Conservation (phyloP, 2,113 vertebrate species). For the Anguilla japonica region DNA sequence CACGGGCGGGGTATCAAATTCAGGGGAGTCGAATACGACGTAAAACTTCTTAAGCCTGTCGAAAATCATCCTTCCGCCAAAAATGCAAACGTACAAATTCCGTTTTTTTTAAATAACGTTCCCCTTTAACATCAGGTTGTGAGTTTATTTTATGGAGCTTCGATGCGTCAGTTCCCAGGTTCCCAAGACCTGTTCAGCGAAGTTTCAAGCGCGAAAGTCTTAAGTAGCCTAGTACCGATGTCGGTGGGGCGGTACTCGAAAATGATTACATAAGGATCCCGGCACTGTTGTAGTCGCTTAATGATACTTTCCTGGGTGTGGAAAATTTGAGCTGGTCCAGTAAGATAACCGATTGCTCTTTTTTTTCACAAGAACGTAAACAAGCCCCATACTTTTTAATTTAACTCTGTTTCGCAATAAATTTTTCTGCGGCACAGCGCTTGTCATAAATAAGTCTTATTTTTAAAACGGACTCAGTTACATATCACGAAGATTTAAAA, state of each 20-base stretch:
- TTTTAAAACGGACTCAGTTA: neutral
- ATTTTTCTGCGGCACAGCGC: conserved; percentile 5
- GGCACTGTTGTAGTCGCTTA: conserved; percentile 31
- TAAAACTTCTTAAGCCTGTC: conserved; percentile 79
- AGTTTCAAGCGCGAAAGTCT: conserved; percentile 21
- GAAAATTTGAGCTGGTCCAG: conserved; percentile 22
- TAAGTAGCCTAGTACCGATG: conserved; percentile 44
- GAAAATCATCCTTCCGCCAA: conserved; percentile 77
- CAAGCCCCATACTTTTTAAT: neutral
- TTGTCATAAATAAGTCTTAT: neutral
- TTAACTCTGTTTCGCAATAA: neutral
- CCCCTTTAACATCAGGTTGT: neutral
- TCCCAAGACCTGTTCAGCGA: conserved; percentile 28
- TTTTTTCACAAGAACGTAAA: neutral
- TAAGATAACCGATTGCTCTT: conserved; percentile 47
- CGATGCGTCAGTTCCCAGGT: neutral
- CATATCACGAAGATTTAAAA: neutral
- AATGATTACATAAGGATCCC: conserved; percentile 59
- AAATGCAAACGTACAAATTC: conserved; percentile 1
- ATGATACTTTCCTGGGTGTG: conserved; percentile 68
- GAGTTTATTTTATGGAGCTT: neutral
- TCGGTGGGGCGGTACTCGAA: conserved; percentile 46
- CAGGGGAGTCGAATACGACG: conserved; percentile 76
- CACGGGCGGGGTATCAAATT: conserved; percentile 69
- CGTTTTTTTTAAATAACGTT: conserved; percentile 5